Percentiles rank a stretch among this genome's conserved stretches.
Conservation (phyloP, 2,888 invertebrate species). For the Callyntrura guangdongensis region DNA sequence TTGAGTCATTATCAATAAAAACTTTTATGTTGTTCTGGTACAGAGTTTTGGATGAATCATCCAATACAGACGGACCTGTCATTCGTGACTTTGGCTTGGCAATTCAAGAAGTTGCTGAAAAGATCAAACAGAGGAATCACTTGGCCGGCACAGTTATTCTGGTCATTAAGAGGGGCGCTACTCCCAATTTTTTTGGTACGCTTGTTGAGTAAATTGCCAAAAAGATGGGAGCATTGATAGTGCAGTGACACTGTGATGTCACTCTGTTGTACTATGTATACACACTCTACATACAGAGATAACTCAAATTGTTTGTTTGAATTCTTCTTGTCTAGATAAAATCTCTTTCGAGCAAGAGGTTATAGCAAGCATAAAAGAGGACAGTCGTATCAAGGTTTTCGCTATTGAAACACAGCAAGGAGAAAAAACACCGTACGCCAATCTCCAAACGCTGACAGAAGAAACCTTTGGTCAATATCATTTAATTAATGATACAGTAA, state of each 20-base stretch:
- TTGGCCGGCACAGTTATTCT: constrained; percentile 77
- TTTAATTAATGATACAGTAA: constrained; percentile 66
- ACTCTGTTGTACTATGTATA: neutral
- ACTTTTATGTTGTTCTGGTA: too few relatives aligned
- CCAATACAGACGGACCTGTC: constrained; percentile 68
- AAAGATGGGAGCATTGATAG: neutral
- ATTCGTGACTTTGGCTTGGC: constrained; percentile 80
- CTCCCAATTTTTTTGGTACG: constrained; percentile 72
- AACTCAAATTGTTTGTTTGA: neutral
- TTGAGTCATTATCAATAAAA: too few relatives aligned
- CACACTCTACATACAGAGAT: neutral
- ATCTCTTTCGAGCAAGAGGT: constrained; percentile 76
- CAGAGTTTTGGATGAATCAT: constrained; percentile 67
- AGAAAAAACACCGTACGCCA: constrained; percentile 61
- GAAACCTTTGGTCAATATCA: constrained; percentile 66
- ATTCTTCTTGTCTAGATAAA: constrained; percentile 39
- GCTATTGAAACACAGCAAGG: constrained; percentile 78
- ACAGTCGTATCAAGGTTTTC: constrained; percentile 71
- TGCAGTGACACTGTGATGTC: constrained; percentile 11
- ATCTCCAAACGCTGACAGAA: constrained; percentile 67
- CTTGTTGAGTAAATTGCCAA: constrained; percentile 7
- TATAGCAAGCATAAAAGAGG: constrained; percentile 70
- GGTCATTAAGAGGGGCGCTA: constrained; percentile 79
- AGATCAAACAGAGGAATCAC: constrained; percentile 76
- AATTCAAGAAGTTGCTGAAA: constrained; percentile 74